Evolutionary conservation across 2,888 invertebrate species (phyloP).

Genomic region (Pediacus dermestoides): DNA sequence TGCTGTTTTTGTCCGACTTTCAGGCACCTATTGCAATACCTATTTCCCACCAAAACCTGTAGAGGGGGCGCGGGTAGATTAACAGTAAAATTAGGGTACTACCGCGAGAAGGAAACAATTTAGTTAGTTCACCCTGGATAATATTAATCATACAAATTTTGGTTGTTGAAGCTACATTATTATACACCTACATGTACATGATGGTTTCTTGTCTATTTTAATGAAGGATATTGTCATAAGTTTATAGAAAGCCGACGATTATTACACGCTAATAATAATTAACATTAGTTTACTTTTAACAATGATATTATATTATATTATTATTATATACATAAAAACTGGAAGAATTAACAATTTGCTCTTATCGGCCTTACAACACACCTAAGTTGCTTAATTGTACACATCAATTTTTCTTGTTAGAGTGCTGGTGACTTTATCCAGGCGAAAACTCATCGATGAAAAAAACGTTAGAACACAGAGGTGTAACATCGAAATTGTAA

Average conservation of each 20-base stretch:
- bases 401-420: conserved; percentile 3
- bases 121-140: no score
- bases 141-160: no score
- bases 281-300: conserved; percentile 15
- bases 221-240: conserved; percentile 22
- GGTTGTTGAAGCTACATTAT: no score
- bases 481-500: conserved; percentile 1
- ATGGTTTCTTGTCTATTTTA: conserved; percentile 11
- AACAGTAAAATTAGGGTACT: no score
- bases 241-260: conserved; percentile 20
- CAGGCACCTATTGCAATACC: no score
- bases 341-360: conserved; percentile 23
- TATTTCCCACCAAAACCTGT: no score
- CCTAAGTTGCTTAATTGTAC: background rate
- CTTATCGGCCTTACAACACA: conserved; percentile 9
- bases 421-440: conserved; percentile 7
- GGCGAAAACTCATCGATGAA: conserved; percentile 1
- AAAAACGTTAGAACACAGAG: conserved; percentile 5
- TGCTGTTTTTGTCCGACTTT: no score
- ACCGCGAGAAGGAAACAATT: no score
- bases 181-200: no score
- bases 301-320: conserved; percentile 20
- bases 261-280: conserved; percentile 9
- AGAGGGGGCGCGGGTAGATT: no score
- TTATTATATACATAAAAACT: conserved; percentile 19